Evolutionary conservation across 2,888 invertebrate species (phyloP).

Genomic region (Neelides folsomi): DNA sequence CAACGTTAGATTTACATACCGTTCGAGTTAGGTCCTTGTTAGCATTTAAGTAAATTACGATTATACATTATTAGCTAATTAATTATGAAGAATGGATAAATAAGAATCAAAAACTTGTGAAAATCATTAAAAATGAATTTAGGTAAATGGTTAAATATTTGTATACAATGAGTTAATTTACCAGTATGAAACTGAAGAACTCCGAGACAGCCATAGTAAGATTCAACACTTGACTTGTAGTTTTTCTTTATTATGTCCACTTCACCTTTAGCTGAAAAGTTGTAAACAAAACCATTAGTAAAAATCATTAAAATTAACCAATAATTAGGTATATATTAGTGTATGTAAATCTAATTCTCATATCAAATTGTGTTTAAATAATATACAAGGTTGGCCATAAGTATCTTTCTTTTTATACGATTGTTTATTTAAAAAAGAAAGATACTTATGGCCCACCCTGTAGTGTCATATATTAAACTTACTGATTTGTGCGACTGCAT

Average conservation of each 20-base stretch:
- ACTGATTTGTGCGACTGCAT: slow-evolving; percentile 74
- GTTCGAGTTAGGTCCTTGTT: too few species aligned
- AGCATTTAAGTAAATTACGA: not conserved
- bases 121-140: not conserved
- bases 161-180: slow-evolving; percentile 24
- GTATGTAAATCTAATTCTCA: not conserved
- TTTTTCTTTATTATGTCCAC: slow-evolving; percentile 76
- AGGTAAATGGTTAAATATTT: slow-evolving; percentile 21
- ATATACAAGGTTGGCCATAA: not conserved
- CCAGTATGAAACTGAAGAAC: slow-evolving; percentile 74
- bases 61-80: not conserved
- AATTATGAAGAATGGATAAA: too few species aligned
- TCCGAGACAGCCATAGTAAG: slow-evolving; percentile 81
- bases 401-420: too few species aligned
- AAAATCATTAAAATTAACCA: slow-evolving; percentile 28
- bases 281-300: too few species aligned
- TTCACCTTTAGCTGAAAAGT: slow-evolving; percentile 62
- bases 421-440: too few species aligned
- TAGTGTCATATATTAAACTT: slow-evolving; percentile 37
- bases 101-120: too few species aligned
- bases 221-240: slow-evolving; percentile 82
- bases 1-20: too few species aligned
- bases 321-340: not conserved
- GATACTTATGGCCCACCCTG: too few species aligned
- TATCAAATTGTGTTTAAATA: slow-evolving; percentile 2